Evolutionary conservation across 2,888 invertebrate genomes (phyloP).

Genomic region (Loripinus fragilis): DNA sequence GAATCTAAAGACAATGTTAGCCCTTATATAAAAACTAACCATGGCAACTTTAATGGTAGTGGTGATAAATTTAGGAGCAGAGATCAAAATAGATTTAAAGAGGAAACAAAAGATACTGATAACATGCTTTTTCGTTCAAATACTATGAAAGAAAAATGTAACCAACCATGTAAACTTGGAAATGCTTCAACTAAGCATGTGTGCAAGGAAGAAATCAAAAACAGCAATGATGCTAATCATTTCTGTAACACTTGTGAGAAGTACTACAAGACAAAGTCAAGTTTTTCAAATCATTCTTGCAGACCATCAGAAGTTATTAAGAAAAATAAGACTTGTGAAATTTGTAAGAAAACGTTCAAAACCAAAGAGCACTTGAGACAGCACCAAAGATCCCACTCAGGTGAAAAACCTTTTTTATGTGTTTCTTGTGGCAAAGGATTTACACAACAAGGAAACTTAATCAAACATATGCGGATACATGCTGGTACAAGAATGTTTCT

Average conservation of each 20-base stretch:
- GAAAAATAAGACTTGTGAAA: background rate
- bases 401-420: background rate
- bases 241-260: background rate
- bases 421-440: background rate
- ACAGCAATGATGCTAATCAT: background rate
- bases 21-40: no score
- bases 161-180: no score
- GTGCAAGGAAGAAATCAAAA: background rate
- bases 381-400: background rate
- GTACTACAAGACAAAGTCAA: background rate
- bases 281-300: background rate
- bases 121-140: no score
- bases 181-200: no score
- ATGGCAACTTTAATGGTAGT: no score
- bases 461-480: background rate
- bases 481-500: background rate
- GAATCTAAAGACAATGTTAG: no score
- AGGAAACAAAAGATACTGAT: no score
- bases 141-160: no score
- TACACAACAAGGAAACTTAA: background rate
- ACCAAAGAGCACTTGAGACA: background rate
- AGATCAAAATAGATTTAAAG: no score
- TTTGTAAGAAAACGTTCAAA: constrained; percentile 6
- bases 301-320: background rate
- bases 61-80: no score